A percentile compares a stretch with the other conserved stretches of the same genome.
Conservation (phyloP, 2,888 invertebrate genomes). For the Orthosia cruda region DNA sequence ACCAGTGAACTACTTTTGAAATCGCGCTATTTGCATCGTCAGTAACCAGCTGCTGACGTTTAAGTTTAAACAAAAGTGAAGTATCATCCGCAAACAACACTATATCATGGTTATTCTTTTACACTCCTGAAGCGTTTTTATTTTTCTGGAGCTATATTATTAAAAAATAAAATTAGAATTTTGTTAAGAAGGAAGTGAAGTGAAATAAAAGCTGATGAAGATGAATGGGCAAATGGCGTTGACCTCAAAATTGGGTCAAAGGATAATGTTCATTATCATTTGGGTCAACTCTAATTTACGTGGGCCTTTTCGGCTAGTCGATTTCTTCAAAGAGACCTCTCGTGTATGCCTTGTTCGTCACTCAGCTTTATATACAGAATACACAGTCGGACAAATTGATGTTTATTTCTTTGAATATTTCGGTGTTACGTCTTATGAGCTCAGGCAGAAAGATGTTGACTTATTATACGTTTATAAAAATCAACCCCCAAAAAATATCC, state of each 20-base stretch:
- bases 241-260: not conserved
- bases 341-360: not conserved
- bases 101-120: too few species aligned
- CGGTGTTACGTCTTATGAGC: too few species aligned
- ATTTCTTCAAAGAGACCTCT: not conserved
- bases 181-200: not conserved
- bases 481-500: too few species aligned
- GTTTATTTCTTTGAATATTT: not conserved
- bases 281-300: constrained; percentile 17
- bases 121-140: not conserved
- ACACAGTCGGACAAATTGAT: not conserved
- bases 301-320: not conserved
- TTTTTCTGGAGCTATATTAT: not conserved
- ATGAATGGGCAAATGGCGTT: not conserved
- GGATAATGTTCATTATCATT: constrained; percentile 11
- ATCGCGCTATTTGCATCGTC: too few species aligned
- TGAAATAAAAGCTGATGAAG: not conserved
- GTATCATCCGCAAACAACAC: too few species aligned
- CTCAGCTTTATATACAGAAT: not conserved
- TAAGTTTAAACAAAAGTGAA: too few species aligned
- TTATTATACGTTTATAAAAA: too few species aligned
- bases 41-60: too few species aligned
- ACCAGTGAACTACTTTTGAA: too few species aligned
- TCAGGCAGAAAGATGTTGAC: too few species aligned
- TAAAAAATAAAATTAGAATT: constrained; percentile 12